These are phyloP conservation scores for Ispidina lecontei DNA, from an alignment of 2,797 vertebrate species.

Conservation along the genomic window DNA sequence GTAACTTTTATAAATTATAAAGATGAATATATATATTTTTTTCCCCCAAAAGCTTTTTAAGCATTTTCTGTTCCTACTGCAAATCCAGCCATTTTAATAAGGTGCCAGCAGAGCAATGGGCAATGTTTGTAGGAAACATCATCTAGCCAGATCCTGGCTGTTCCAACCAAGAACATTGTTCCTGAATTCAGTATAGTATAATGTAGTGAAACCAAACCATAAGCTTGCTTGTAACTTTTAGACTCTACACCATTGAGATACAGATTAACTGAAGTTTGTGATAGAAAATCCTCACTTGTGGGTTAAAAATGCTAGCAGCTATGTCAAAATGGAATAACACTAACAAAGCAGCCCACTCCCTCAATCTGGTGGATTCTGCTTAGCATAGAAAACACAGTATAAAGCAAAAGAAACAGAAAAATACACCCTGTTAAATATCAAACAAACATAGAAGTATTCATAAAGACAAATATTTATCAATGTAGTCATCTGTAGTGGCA, in stretches of 20 bases:
- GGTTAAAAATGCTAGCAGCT: background rate
- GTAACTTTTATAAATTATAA: background rate
- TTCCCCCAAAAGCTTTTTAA: background rate
- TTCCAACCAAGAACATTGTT: background rate
- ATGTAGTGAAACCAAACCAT: background rate
- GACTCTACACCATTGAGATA: background rate
- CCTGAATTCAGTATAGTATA: background rate
- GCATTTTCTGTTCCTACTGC: background rate
- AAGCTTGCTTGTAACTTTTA: background rate
- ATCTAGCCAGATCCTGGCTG: background rate
- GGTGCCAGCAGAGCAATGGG: background rate
- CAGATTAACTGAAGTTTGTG: background rate
- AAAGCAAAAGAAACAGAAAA: constrained; percentile 16
- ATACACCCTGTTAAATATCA: background rate
- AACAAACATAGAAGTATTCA: constrained; percentile 21
- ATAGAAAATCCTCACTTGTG: constrained; percentile 3
- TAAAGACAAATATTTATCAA: constrained; percentile 55
- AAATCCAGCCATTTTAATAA: background rate
- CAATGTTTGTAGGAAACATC: background rate
- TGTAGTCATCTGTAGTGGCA: background rate
- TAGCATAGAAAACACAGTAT: background rate
- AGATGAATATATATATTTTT: background rate
- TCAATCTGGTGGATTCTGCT: background rate
- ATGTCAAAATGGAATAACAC: background rate
- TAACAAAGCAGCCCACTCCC: background rate